phyloP scores from a whole-genome alignment of 1,140 invertebrate species.

The Macrosteles quadrilineatus region DNA sequence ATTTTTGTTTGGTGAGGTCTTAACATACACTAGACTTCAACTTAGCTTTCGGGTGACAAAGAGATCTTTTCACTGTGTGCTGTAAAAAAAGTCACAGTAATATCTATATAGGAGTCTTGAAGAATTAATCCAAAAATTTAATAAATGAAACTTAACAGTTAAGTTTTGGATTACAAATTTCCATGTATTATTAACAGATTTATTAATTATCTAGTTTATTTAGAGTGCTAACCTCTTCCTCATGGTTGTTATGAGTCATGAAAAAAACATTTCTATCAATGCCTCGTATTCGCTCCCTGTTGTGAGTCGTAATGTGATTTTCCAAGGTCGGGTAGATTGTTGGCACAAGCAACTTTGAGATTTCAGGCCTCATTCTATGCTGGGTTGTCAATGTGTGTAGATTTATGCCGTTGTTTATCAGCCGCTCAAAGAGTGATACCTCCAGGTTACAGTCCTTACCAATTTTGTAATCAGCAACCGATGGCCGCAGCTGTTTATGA shows the following conservation, averaged over 20 bases:
- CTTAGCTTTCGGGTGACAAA: too few species aligned
- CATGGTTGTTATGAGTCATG: slow-evolving; percentile 57
- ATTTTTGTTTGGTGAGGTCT: too few species aligned
- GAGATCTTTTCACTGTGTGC: too few species aligned
- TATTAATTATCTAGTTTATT: too few species aligned
- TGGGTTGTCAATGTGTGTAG: slow-evolving; percentile 58
- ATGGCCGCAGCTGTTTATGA: slow-evolving; percentile 73
- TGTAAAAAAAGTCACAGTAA: too few species aligned
- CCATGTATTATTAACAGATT: too few species aligned
- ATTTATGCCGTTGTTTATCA: slow-evolving; percentile 61
- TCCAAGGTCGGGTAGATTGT: slow-evolving; percentile 60
- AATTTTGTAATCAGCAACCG: slow-evolving; percentile 59
- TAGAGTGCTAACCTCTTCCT: slow-evolving; percentile 51
- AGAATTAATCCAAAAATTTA: too few species aligned
- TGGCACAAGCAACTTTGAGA: slow-evolving; percentile 61
- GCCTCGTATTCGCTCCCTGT: slow-evolving; percentile 55
- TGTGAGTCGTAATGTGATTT: slow-evolving; percentile 56
- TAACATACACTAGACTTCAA: too few species aligned
- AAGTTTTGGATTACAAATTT: too few species aligned
- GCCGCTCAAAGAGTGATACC: slow-evolving; percentile 73
- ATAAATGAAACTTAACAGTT: too few species aligned
- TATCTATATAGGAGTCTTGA: too few species aligned
- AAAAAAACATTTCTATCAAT: slow-evolving; percentile 62
- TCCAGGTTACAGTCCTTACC: slow-evolving; percentile 62
- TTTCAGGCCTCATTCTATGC: slow-evolving; percentile 68